Conservation (phyloP, 1,140 invertebrate genomes). For the Drosophila kohkoa region DNA sequence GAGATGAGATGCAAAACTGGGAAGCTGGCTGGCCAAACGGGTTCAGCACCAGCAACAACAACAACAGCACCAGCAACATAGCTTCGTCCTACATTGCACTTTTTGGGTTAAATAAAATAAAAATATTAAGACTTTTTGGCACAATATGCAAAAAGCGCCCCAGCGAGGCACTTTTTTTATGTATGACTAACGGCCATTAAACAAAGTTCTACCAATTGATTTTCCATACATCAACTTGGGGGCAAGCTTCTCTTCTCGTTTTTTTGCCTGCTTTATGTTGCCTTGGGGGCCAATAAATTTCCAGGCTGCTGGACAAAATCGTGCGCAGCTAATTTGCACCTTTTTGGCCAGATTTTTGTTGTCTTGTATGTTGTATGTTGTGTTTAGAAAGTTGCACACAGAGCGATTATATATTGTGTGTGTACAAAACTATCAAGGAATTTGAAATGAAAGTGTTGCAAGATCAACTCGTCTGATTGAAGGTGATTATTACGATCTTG, state of each 20-base stretch:
- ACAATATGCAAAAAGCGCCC: constrained; percentile 55
- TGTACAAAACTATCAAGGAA: constrained; percentile 44
- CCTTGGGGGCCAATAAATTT: constrained; percentile 57
- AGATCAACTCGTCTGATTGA: constrained; percentile 26
- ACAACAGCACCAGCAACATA: constrained; percentile 40
- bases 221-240: constrained; percentile 53
- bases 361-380: constrained; percentile 7
- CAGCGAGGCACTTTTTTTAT: constrained; percentile 2
- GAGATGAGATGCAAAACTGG: constrained; percentile 54
- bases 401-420: constrained; percentile 37
- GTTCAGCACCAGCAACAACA: constrained; percentile 51
- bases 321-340: constrained; percentile 80
- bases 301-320: constrained; percentile 52
- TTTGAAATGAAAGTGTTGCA: constrained; percentile 74
- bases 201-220: constrained; percentile 69
- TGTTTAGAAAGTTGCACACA: constrained; percentile 69
- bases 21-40: constrained; percentile 64
- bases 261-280: not conserved
- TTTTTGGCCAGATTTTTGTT: constrained; percentile 45
- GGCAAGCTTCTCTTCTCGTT: constrained; percentile 9
- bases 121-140: constrained; percentile 20
- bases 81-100: constrained; percentile 70
- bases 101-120: constrained; percentile 64
- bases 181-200: constrained; percentile 50
- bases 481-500: not conserved